Base-by-base conservation (phyloP, 2,797 vertebrate genomes). In the Argentina silus region DNA sequence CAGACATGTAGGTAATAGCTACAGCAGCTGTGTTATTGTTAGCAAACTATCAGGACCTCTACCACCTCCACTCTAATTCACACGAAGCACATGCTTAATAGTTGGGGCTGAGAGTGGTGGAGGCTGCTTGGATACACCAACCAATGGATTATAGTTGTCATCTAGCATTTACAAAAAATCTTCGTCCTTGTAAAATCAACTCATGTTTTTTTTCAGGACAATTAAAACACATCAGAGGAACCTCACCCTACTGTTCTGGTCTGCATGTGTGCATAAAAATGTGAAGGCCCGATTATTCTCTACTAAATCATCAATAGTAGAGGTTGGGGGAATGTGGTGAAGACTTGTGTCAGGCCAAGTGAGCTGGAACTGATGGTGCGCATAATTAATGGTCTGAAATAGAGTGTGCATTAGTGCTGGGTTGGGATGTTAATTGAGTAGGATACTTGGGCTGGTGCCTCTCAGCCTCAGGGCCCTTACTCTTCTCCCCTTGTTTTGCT, bases 331-430 rank as follows among this genome's bases (percentile, higher is more conserved):
- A 69, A 77, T 80, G 87, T 83, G 88, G 88, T 86, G 84, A 88
- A 91, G 87, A 83, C 85, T 87, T 85, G 85, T 23, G 91, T 89
- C 87, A 89, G 81, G 87, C 82, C 87, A 92, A 93, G 91, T 86
- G 89, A 93, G 87, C 87, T 90, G 90, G 86, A 93, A 92, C 90
- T 84, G 92, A 94, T 89, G 91, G 83, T 87, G 88, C 84, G 83
- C 86, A 91, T 94, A 92, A 93, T 94, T 93, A 93, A 91, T 90
- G 89, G 84, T 92, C 87, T 85, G 85, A 92, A 92, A 92, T 92
- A 92, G 90, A 93, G 89, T 90, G 85, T 85, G 89, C 89, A 92
- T 92, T 92, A 92, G 91, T 86, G 85, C 85, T 86, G 84, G 85
- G 88, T 87, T 86, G 77, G 84, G 88, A 92, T 88, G 90, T 90